phyloP scores from a whole-genome alignment of 2,888 invertebrate species.

The Tryphoninae sp. region DNA sequence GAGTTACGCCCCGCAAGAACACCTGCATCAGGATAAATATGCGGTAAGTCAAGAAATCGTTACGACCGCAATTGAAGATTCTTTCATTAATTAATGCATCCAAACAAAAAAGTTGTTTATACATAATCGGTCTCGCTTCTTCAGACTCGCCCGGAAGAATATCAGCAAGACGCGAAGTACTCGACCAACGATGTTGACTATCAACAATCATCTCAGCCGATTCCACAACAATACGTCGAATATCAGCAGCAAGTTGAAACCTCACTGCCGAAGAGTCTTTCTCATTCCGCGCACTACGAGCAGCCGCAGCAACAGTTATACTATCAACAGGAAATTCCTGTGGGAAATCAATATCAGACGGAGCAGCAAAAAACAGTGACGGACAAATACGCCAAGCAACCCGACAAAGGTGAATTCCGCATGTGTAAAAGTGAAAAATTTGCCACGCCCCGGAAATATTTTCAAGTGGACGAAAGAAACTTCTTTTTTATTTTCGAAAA shows the following conservation, averaged over 20 bases:
- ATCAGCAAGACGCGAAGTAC: slow-evolving; percentile 69
- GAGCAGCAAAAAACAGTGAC: slow-evolving; percentile 72
- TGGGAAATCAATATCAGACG: slow-evolving; percentile 75
- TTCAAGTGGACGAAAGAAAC: not conserved
- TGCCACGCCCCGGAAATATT: not conserved
- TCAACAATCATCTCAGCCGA: slow-evolving; percentile 63
- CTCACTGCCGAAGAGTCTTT: slow-evolving; percentile 57
- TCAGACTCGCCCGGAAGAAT: slow-evolving; percentile 69
- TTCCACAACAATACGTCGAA: slow-evolving; percentile 66
- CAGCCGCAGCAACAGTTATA: slow-evolving; percentile 65
- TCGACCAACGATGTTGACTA: slow-evolving; percentile 67
- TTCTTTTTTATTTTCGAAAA: not conserved
- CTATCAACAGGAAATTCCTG: slow-evolving; percentile 74
- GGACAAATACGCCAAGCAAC: slow-evolving; percentile 71
- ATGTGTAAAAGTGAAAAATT: slow-evolving; percentile 18
- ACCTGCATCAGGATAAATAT: slow-evolving; percentile 62
- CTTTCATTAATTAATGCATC: not conserved
- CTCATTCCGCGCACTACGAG: slow-evolving; percentile 60
- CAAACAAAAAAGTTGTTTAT: not conserved
- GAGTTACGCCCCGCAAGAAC: slow-evolving; percentile 58
- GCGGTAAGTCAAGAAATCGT: slow-evolving; percentile 41
- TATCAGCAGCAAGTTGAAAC: slow-evolving; percentile 64
- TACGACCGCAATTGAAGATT: not conserved
- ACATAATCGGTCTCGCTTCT: not conserved
- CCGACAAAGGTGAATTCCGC: slow-evolving; percentile 68